Evolutionary conservation across 1,140 invertebrate genomes (phyloP).

Genomic region (Sinonovacula constricta): DNA sequence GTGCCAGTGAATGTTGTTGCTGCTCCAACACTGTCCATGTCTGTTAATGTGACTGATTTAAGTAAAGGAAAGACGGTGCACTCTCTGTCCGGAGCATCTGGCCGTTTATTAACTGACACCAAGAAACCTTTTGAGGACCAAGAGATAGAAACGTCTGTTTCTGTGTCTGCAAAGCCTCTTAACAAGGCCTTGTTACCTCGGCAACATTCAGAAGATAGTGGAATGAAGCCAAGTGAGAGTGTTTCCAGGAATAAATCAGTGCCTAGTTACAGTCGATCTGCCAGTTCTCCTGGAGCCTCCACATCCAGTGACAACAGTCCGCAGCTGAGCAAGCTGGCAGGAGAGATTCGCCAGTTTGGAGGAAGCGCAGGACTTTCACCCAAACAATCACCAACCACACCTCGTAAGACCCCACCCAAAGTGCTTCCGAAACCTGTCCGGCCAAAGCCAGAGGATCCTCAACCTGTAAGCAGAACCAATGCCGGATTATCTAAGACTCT

Average conservation of each 20-base stretch:
- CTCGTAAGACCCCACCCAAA: constrained; percentile 32
- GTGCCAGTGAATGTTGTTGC: constrained; percentile 39
- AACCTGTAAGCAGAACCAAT: background rate
- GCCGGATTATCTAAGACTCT: constrained; percentile 60
- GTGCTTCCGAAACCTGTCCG: constrained; percentile 29
- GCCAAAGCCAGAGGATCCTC: constrained; percentile 12
- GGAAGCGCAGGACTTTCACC: constrained; percentile 1
- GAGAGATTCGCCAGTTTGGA: constrained; percentile 42
- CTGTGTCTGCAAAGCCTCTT: constrained; percentile 8
- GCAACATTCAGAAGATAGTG: constrained; percentile 27
- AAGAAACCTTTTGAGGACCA: constrained; percentile 34
- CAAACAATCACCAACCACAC: constrained; percentile 1
- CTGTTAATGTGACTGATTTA: background rate
- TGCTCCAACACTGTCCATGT: constrained; percentile 34
- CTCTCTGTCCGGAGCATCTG: background rate
- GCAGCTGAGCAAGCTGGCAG: constrained; percentile 8
- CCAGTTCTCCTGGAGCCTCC: background rate
- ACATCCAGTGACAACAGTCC: background rate
- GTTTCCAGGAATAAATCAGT: constrained; percentile 8
- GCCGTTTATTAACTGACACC: constrained; percentile 1
- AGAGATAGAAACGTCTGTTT: constrained; percentile 14
- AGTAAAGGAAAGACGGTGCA: background rate
- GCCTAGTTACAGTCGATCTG: background rate
- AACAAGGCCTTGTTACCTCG: constrained; percentile 56
- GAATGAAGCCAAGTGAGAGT: constrained; percentile 10